Percentiles rank a stretch among this genome's conserved stretches.
Conservation (phyloP, 2,888 invertebrate species). For the Octonoba sinensis region DNA sequence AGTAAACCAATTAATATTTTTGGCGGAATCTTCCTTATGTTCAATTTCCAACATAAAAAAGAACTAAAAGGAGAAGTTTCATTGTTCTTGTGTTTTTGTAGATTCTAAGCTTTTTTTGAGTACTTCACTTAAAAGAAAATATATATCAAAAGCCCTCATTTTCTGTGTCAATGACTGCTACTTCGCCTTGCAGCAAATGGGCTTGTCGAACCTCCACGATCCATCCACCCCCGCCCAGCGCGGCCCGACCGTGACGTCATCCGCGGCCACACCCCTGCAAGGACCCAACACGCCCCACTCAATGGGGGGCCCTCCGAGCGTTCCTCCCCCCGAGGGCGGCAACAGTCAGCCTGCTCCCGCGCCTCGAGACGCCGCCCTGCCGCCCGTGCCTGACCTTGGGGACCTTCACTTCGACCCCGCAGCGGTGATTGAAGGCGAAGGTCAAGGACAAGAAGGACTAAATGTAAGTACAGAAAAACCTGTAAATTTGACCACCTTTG, state of each 20-base stretch:
- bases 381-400: constrained; percentile 66
- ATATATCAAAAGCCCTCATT: too few species aligned
- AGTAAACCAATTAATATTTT: too few species aligned
- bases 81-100: too few species aligned
- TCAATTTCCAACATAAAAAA: too few species aligned
- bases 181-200: constrained; percentile 60
- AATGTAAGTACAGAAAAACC: constrained; percentile 94
- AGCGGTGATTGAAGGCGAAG: constrained; percentile 92
- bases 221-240: constrained; percentile 55
- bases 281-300: constrained; percentile 84
- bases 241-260: constrained; percentile 47
- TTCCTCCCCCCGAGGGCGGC: constrained; percentile 72
- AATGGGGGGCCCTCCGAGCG: constrained; percentile 85
- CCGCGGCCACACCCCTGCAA: constrained; percentile 72
- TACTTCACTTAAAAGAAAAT: too few species aligned
- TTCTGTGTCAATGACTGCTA: not conserved
- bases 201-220: constrained; percentile 64
- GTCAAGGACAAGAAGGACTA: constrained; percentile 84
- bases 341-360: constrained; percentile 56
- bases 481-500: too few species aligned
- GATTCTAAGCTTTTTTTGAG: too few species aligned
- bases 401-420: constrained; percentile 94
- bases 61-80: too few species aligned
- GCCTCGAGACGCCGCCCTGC: constrained; percentile 61
- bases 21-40: too few species aligned